Base-by-base conservation (phyloP, 2,888 invertebrate genomes). In the Chironomus riparius region DNA sequence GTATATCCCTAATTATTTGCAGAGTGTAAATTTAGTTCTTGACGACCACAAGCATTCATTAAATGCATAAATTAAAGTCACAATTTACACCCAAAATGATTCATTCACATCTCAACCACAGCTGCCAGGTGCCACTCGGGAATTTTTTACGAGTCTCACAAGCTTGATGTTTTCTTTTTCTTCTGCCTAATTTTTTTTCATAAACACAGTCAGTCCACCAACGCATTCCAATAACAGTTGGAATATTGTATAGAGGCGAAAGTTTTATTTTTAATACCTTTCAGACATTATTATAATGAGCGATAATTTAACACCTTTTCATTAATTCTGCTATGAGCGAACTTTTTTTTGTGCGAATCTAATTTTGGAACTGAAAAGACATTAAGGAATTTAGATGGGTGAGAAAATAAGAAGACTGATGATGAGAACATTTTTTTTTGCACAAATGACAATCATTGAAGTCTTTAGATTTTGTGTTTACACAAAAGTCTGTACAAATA, bases 401-500 rank as follows among this genome's bases (percentile, higher is more conserved):
- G 38, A 38, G 38, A 38, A 38, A 38, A 38, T 7, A 38, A 38
- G 38, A 38, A 38, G 38, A 7, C 4, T 38, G 38, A 38, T 10
- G 38, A 38, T 38, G 38, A 38, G 38, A 38, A 38, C 38, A 38
- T 38, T 38, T 38, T 28, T n/a, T 22, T 21, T 65, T 24, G 24
- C 18, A 28, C 69, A 69, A 69, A n/a, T 24, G 24, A 47, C 69
- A 69, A 38, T 47, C 28, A 47, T 69, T 69, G 28, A 47, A 47
- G 38, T 69, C 69, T 69, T 24, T 47, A 22, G 56, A 56, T 56
- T 56, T 56, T 15, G 15, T 56, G 15, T 56, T 56, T 56, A 18
- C 56, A 56, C 56, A 56, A 56, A 15, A n/a, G 69, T 69, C 69
- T 69, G 69, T 10, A 47, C 21, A 38, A 69, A 69, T 28, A 69